Evolutionary conservation across 92 coral and sea anemone species (phyloP).

Genomic region (Bergia sp.): DNA sequence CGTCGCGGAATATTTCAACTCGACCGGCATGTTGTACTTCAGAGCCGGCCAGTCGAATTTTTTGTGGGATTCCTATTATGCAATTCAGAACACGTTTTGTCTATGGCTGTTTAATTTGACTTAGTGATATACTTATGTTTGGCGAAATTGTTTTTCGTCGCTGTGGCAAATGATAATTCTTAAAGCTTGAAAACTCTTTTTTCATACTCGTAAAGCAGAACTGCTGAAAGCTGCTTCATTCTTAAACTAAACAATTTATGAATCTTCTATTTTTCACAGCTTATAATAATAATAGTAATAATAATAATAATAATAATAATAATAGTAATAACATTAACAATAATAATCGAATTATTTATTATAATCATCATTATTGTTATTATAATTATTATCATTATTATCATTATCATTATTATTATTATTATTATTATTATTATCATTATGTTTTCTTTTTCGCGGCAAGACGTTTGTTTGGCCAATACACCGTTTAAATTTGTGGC

Average conservation of each 20-base stretch:
- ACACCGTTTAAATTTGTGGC: too few species aligned
- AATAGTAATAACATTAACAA: too few species aligned
- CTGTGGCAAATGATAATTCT: neutral
- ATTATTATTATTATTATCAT: too few species aligned
- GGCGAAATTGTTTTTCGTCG: neutral
- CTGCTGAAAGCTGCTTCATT: neutral
- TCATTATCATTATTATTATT: too few species aligned
- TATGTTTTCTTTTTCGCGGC: too few species aligned
- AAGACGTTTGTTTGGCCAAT: too few species aligned
- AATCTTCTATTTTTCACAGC: too few species aligned
- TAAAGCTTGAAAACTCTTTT: neutral
- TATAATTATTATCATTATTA: too few species aligned
- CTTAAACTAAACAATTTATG: neutral
- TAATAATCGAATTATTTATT: too few species aligned
- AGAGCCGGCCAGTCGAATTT: neutral
- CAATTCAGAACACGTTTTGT: neutral
- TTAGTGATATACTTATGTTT: neutral
- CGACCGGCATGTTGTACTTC: constrained; percentile 15
- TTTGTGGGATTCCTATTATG: neutral
- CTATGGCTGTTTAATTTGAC: neutral
- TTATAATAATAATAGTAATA: too few species aligned
- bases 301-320: too few species aligned
- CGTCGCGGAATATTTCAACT: constrained; percentile 17
- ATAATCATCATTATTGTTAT: too few species aligned
- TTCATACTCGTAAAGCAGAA: neutral